Evolutionary conservation across 2,888 invertebrate species (phyloP), one percentile per base, ranked within the genome.

Genomic region (Strigamia crassipes): DNA sequence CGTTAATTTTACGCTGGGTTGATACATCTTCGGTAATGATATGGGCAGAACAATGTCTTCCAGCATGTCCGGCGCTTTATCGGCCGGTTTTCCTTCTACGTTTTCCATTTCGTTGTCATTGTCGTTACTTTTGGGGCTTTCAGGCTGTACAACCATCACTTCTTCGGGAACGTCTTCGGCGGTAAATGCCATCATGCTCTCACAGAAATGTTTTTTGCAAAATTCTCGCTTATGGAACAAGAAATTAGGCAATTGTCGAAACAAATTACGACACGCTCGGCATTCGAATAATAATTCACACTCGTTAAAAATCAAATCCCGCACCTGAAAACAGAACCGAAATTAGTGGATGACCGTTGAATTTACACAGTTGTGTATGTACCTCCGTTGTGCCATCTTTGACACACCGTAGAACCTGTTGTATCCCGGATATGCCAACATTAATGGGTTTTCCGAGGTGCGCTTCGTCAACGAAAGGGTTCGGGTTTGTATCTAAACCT

Each of bases 231-330:
- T 97, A 87, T 97, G 97, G 46, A 94, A 92, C 85, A 96, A 91
- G 86, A 96, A 95, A 89, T 96, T 96, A 18, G 93, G 93, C 84
- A 96, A 89, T 87, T 94, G 94, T 85, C 96, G 91, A 87, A 95
- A 96, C 86, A 97, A 90, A 86, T 93, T 94, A 46, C 93, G 91
- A 86, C 97, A 97, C 23, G 94, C 91, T 87, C 93, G 93, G 88
- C 97, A 97, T 88, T 97, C 97, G 88, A 94, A 94, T 85, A 97
- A 91, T 82, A 96, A 88, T 87, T 95, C 94, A 90, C 96, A 96
- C 89, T 97, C 96, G 86, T 93, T 91, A 42, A 92, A 89, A 46
- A 97, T 89, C 81, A 95, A 89, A 85, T 91, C 90, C 85, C 92
- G 92, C 31, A 94, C 91, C 94, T 94, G 13, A 38, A 38, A 38